These are phyloP conservation scores for Tychaedon coryphoeus DNA, from an alignment of 2,113 vertebrate genomes.

Conservation along the genomic window DNA sequence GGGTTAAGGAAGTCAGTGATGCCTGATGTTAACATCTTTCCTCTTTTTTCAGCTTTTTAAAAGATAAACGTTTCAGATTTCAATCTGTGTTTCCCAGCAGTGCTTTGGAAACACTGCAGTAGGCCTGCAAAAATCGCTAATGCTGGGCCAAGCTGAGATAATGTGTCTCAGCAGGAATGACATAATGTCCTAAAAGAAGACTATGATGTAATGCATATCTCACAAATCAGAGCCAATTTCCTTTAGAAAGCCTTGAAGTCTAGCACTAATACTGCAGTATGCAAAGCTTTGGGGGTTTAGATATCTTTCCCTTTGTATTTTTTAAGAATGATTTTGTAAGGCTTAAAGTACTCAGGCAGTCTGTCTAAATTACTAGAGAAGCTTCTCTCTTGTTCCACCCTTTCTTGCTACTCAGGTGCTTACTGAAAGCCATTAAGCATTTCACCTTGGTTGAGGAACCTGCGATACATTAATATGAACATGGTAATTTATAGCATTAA, in stretches of 20 bases:
- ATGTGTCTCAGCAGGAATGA: slow-evolving; percentile 83
- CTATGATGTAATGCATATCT: slow-evolving; percentile 83
- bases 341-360: not conserved
- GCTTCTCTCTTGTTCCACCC: not conserved
- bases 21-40: slow-evolving; percentile 67
- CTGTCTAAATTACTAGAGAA: not conserved
- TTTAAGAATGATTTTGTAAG: slow-evolving; percentile 53
- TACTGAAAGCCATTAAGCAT: slow-evolving; percentile 6
- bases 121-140: slow-evolving; percentile 76
- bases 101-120: slow-evolving; percentile 79
- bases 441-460: slow-evolving; percentile 61
- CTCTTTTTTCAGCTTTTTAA: slow-evolving; percentile 69
- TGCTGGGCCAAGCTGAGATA: slow-evolving; percentile 79
- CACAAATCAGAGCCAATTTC: slow-evolving; percentile 77
- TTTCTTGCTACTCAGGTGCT: not conserved
- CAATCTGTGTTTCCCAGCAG: slow-evolving; percentile 79
- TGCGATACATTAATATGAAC: not conserved
- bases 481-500: slow-evolving; percentile 59
- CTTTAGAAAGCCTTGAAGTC: slow-evolving; percentile 69
- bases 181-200: slow-evolving; percentile 86
- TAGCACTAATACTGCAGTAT: slow-evolving; percentile 65
- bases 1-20: slow-evolving; percentile 68
- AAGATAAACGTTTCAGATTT: slow-evolving; percentile 81
- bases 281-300: slow-evolving; percentile 36
- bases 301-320: slow-evolving; percentile 15